Base-by-base conservation (phyloP, 2,113 vertebrate genomes). In the Eidolon helvum region DNA sequence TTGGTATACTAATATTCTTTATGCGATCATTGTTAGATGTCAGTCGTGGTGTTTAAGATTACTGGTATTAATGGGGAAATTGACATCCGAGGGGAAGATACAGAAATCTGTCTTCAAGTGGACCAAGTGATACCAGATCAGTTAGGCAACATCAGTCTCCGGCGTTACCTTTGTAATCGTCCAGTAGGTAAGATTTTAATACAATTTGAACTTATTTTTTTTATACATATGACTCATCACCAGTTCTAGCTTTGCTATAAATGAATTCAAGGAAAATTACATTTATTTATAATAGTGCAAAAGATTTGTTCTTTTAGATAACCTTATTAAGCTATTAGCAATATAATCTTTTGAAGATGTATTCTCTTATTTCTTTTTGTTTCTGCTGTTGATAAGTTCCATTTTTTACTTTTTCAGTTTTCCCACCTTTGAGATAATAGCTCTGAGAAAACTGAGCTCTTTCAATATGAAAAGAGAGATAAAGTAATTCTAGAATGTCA, bases 21-120 rank as follows among this genome's bases (percentile, higher is more conserved):
- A 94, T 97, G 11, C 83, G 21, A 97, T 97, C 96, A 40, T 98
- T 98, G 66, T 85, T 98, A 99, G 99, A 99, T 99, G 98, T 99
- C 99, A 4, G 99, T 99, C 96, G 98, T 99, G 97, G 99, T 99
- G 96, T 98, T 99, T 98, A 99, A 99, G 99, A 99, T 99, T 91
- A 99, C 98, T 98, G 99, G 99, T 43, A 97, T 99, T 97, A 99
- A 99, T 87, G 99, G 99, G 87, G 99, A 99, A 96, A 99, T 99
- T 98, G 99, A 99, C 96, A 98, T 99, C 88, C 98, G 98, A 98
- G 99, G 99, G 7, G 99, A 99, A 96, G 99, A 99, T 97, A 98
- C 98, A n/a, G 98, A 99, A 79, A 97, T 99, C 93, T 99, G 99
- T 93, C 98, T 99, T 94, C 99, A 99, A 97, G 99, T 99, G 95